These are phyloP conservation scores for Trematomus loennbergii DNA, from an alignment of 2,113 vertebrate genomes.

Conservation along the genomic window DNA sequence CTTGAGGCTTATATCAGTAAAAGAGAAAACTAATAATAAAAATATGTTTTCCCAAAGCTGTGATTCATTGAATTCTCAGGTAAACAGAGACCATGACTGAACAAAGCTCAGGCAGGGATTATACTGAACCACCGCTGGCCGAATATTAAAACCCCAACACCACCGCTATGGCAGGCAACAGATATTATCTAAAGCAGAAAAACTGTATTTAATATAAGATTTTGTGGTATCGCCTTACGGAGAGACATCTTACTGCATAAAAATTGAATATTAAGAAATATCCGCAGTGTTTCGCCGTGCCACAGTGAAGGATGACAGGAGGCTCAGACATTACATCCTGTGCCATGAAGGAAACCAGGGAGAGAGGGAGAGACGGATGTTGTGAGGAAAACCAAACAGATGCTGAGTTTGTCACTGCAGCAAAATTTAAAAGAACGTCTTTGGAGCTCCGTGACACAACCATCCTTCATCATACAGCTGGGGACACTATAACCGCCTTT, in stretches of 20 bases:
- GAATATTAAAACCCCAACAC: slow-evolving; percentile 4
- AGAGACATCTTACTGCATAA: slow-evolving; percentile 32
- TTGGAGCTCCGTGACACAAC: slow-evolving; percentile 64
- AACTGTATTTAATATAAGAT: slow-evolving; percentile 25
- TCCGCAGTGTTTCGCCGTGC: slow-evolving; percentile 32
- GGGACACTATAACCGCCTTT: slow-evolving; percentile 70
- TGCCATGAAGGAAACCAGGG: slow-evolving; percentile 28
- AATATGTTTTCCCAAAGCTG: slow-evolving; percentile 1
- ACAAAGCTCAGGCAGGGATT: slow-evolving; percentile 15
- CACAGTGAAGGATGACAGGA: slow-evolving; percentile 35
- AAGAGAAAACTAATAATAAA: background rate
- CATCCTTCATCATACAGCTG: slow-evolving; percentile 74
- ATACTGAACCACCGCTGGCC: background rate
- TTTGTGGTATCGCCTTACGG: slow-evolving; percentile 27
- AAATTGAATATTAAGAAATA: slow-evolving; percentile 54
- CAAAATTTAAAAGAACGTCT: slow-evolving; percentile 63
- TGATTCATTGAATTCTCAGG: background rate
- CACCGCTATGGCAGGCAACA: background rate
- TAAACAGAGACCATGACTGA: slow-evolving; percentile 14
- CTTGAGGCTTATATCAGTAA: background rate
- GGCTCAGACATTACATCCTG: slow-evolving; percentile 49
- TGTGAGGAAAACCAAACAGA: slow-evolving; percentile 71
- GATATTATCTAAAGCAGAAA: slow-evolving; percentile 11
- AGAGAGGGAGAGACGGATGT: slow-evolving; percentile 8
- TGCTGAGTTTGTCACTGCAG: slow-evolving; percentile 76